Conservation (phyloP, 2,888 invertebrate species). For the Sylvicola cinctus region DNA sequence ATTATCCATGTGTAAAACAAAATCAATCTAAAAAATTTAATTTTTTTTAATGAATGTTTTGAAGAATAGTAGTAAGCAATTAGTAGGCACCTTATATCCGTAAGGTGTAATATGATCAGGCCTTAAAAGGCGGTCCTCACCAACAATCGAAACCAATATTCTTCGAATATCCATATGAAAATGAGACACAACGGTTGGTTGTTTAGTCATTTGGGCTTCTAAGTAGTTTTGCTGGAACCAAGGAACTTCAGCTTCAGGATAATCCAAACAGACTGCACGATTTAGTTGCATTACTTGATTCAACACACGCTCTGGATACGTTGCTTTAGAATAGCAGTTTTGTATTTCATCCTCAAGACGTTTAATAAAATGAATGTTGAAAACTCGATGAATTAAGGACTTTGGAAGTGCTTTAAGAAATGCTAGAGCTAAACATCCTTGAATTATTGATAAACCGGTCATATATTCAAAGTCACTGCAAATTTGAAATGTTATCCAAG, state of each 20-base stretch:
- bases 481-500: constrained; percentile 7
- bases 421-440: constrained; percentile 30
- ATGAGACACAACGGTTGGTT: constrained; percentile 8
- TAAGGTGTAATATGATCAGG: constrained; percentile 24
- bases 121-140: constrained; percentile 15
- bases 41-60: not conserved
- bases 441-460: constrained; percentile 29
- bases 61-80: not conserved
- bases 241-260: constrained; percentile 37
- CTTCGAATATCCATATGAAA: constrained; percentile 16
- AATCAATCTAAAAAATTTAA: constrained; percentile 17
- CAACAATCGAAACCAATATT: constrained; percentile 14
- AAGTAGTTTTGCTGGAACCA: constrained; percentile 45
- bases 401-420: constrained; percentile 30
- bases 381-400: constrained; percentile 31
- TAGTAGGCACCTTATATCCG: constrained; percentile 17
- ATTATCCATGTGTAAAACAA: constrained; percentile 22
- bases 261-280: constrained; percentile 38
- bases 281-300: constrained; percentile 37
- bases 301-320: constrained; percentile 31
- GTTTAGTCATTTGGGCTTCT: constrained; percentile 26
- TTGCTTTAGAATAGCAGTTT: constrained; percentile 31
- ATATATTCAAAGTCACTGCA: constrained; percentile 32
- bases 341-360: constrained; percentile 34
- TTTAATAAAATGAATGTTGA: constrained; percentile 36